These are phyloP conservation scores for Saccostrea echinata DNA, from an alignment of 1,140 invertebrate genomes.

Conservation along the genomic window DNA sequence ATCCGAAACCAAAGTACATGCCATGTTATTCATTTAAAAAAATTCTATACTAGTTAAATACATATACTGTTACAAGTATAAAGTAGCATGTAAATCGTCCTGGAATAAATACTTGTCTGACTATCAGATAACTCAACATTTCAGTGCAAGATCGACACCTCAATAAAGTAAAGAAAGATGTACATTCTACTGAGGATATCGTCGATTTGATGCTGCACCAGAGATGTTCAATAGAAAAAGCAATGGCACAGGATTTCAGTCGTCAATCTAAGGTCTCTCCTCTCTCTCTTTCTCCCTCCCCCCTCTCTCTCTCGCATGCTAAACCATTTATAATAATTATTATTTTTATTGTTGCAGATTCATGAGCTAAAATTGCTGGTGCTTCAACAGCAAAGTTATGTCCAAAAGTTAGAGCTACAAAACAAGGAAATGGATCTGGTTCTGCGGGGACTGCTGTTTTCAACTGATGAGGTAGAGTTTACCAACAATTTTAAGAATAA, in stretches of 20 bases:
- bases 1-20: not conserved
- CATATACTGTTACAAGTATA: no score
- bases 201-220: slow-evolving; percentile 7
- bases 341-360: not conserved
- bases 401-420: slow-evolving; percentile 35
- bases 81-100: no score
- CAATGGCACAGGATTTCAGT: slow-evolving; percentile 43
- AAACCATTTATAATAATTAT: not conserved
- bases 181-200: not conserved
- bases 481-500: no score
- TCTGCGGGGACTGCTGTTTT: slow-evolving; percentile 26
- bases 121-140: no score
- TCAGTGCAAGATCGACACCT: slow-evolving; percentile 30
- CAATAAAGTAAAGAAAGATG: not conserved
- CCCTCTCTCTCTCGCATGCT: slow-evolving; percentile 13
- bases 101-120: no score
- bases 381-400: slow-evolving; percentile 41
- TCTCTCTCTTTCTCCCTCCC: not conserved
- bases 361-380: slow-evolving; percentile 39
- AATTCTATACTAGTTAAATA: no score
- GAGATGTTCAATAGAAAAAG: slow-evolving; percentile 42
- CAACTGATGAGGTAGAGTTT: not conserved
- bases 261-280: slow-evolving; percentile 34
- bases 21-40: not conserved
- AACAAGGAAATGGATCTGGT: slow-evolving; percentile 41